Percentiles rank a stretch among this genome's conserved stretches.
Conservation (phyloP, 1,140 invertebrate species). For the Megalopta genalis region DNA sequence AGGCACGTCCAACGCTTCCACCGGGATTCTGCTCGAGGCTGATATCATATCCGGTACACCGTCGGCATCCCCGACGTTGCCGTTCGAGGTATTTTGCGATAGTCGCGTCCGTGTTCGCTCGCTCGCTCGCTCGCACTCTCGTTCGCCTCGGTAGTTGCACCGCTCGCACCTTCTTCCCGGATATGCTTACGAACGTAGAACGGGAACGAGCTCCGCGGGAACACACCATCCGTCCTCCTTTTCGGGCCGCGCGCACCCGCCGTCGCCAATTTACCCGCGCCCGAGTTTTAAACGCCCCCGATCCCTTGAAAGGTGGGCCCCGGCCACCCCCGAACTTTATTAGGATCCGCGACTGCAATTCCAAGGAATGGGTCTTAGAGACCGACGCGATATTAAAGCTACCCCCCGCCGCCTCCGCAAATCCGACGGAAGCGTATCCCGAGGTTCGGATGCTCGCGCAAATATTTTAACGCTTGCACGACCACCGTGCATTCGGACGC, state of each 20-base stretch:
- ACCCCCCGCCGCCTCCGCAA: neutral
- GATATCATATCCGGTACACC: slow-evolving; percentile 73
- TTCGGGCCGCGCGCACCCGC: too few relatives aligned
- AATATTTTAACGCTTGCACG: too few relatives aligned
- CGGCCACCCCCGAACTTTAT: slow-evolving; percentile 10
- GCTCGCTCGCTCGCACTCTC: slow-evolving; percentile 4
- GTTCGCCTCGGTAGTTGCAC: too few relatives aligned
- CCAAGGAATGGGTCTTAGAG: slow-evolving; percentile 12
- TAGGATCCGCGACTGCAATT: slow-evolving; percentile 14
- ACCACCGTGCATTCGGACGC: too few relatives aligned
- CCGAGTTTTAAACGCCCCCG: slow-evolving; percentile 16
- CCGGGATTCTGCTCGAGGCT: slow-evolving; percentile 71
- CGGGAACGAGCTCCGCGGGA: slow-evolving; percentile 4
- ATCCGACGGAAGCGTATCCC: neutral
- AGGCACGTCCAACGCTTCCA: slow-evolving; percentile 78
- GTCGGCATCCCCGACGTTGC: slow-evolving; percentile 53
- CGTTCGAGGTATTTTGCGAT: slow-evolving; percentile 67
- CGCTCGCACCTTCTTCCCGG: slow-evolving; percentile 24
- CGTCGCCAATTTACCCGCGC: slow-evolving; percentile 2
- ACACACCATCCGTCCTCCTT: slow-evolving; percentile 22
- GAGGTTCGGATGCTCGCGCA: too few relatives aligned
- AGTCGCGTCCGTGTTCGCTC: slow-evolving; percentile 43
- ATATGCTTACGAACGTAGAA: slow-evolving; percentile 59
- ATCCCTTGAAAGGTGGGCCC: slow-evolving; percentile 16
- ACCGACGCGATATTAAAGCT: slow-evolving; percentile 8